Evolutionary conservation across 1,140 invertebrate species (phyloP).

Genomic region (Drosophila kohkoa): DNA sequence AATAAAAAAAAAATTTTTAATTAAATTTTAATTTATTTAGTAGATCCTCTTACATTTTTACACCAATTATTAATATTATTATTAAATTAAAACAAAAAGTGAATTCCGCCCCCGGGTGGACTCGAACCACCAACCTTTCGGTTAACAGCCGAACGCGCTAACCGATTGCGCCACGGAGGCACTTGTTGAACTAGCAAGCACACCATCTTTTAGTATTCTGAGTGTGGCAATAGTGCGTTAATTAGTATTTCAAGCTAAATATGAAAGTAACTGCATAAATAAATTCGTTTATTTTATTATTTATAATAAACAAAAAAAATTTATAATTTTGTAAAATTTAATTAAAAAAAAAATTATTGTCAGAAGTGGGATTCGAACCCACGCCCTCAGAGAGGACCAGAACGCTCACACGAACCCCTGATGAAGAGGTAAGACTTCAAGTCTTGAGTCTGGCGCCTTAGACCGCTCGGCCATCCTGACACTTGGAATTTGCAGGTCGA

Average conservation of each 20-base stretch:
- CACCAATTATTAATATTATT: no score
- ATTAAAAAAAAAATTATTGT: slow-evolving; percentile 87
- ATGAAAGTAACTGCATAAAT: neutral
- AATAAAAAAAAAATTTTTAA: no score
- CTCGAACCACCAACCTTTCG: slow-evolving; percentile 87
- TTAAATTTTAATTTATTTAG: no score
- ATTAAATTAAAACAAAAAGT: slow-evolving; percentile 7
- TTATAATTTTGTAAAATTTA: neutral
- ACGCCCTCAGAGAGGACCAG: slow-evolving; percentile 94
- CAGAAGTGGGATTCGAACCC: slow-evolving; percentile 95
- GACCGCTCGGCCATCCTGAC: slow-evolving; percentile 90
- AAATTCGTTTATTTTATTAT: neutral
- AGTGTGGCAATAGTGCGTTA: no score
- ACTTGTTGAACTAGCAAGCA: slow-evolving; percentile 6
- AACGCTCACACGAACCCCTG: slow-evolving; percentile 85
- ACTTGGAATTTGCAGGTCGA: slow-evolving; percentile 23
- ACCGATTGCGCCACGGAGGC: slow-evolving; percentile 86
- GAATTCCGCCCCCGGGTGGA: slow-evolving; percentile 83
- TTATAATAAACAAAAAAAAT: neutral
- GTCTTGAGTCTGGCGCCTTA: slow-evolving; percentile 90
- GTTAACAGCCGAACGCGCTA: slow-evolving; percentile 87
- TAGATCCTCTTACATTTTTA: no score
- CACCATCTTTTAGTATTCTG: slow-evolving; percentile 11
- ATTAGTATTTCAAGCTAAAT: neutral
- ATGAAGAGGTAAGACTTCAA: slow-evolving; percentile 39